Base-by-base conservation (phyloP, 2,888 invertebrate genomes). In the Papilio protenor region DNA sequence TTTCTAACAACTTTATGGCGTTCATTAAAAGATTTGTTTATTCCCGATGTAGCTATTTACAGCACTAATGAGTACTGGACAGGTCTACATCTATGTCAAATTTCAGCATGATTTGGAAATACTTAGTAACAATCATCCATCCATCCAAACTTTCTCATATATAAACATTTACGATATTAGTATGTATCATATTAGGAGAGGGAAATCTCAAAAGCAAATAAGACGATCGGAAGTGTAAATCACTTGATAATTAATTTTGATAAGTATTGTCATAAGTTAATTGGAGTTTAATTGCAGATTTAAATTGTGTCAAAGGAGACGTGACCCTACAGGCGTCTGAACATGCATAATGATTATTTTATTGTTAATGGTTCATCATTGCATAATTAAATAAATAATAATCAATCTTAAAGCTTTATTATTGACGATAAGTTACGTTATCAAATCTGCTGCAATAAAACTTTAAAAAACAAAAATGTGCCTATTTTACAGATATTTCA, bases 211-310 rank as follows among this genome's bases (percentile, higher is more conserved):
- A 52, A 18, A 1, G 52, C n/a, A 52, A 52, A 14, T 52, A 18
- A 14, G 23, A 59, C 12, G 0, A 59, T 59, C 21, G 45, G 45
- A 69, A 55, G 45, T 55, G 16, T 69, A 2, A 57, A 47, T 74
- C 27, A 49, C n/a, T 45, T 18, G 21, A 11, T 69, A 16, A 64
- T 49, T 64, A 66, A 40, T 47, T n/a, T 61, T 52, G 21, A n/a
- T 70, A 47, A 71, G 8, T 18, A 23, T 64, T 66, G 33, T 71
- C 18, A 21, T 71, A 76, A 40, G 33, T 64, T 76, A 66, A 77
- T 73, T 64, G 4, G 64, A 52, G 23, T 73, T 72, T 77, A 77
- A 77, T 77, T 40, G 40, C 16, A 33, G 21, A 52, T 18, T 33
- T 55, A 61, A n/a, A 61, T 18, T 72, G 40, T 55, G 23, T 23